These are phyloP conservation scores for Machimus rusticus DNA, from an alignment of 2,888 invertebrate genomes.

Conservation along the genomic window DNA sequence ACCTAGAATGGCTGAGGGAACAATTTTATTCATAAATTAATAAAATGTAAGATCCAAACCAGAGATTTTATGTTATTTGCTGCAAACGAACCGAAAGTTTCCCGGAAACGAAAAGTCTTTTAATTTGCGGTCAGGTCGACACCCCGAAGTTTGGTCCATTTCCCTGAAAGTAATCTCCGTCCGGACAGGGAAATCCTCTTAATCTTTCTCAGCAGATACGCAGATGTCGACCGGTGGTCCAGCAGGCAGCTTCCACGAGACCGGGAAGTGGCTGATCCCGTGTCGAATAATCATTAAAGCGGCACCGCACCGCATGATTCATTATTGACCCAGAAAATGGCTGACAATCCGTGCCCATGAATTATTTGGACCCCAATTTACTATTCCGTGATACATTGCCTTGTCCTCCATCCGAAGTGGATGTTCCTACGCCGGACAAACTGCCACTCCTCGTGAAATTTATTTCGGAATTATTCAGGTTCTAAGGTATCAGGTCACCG, in stretches of 20 bases:
- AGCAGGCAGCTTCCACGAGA: not conserved
- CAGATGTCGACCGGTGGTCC: not conserved
- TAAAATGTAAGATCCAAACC: not conserved
- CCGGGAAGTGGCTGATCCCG: not conserved
- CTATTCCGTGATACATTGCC: slow-evolving; percentile 31
- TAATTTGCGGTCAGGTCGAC: not conserved
- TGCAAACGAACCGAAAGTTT: not conserved
- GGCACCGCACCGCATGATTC: slow-evolving; percentile 16
- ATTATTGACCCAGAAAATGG: slow-evolving; percentile 40
- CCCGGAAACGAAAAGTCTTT: not conserved
- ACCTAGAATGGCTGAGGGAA: too few species aligned
- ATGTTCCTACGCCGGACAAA: not conserved
- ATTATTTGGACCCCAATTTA: slow-evolving; percentile 45
- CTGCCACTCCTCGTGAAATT: slow-evolving; percentile 23
- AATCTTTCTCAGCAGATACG: not conserved
- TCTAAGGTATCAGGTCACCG: slow-evolving; percentile 25
- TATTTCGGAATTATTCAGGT: slow-evolving; percentile 36
- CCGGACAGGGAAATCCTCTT: slow-evolving; percentile 9
- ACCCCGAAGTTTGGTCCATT: not conserved
- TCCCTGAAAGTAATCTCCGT: not conserved
- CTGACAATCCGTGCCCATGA: slow-evolving; percentile 45
- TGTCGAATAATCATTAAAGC: slow-evolving; percentile 22
- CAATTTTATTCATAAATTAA: not conserved
- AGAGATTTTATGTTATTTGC: not conserved
- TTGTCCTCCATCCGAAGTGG: not conserved